Evolutionary conservation across 1,140 invertebrate species (phyloP).

Genomic region (Apocrypta bakeri): DNA sequence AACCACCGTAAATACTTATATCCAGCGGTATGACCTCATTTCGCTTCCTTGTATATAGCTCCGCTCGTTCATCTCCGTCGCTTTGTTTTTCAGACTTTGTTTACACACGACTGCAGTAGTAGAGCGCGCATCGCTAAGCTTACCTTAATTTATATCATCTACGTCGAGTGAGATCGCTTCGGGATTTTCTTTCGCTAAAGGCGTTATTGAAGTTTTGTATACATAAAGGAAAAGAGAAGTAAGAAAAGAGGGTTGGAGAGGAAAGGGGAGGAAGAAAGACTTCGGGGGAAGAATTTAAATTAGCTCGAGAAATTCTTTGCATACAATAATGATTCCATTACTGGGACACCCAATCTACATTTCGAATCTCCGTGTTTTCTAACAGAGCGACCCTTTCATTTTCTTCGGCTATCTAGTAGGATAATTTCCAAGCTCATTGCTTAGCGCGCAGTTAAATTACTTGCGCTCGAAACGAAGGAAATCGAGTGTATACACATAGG

Average conservation of each 20-base stretch:
- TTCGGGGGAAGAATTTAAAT: slow-evolving; percentile 2
- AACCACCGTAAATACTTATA: background rate
- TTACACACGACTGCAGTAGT: background rate
- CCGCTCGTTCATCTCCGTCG: background rate
- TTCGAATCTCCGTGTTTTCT: background rate
- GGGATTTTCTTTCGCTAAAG: too few species aligned
- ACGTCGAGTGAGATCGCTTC: too few species aligned
- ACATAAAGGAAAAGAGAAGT: too few species aligned
- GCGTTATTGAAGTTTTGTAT: background rate
- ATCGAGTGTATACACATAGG: background rate
- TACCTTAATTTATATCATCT: background rate
- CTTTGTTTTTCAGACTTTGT: background rate
- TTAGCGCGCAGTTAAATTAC: slow-evolving; percentile 14
- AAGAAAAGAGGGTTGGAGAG: too few species aligned
- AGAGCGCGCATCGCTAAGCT: background rate
- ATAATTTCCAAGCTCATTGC: background rate
- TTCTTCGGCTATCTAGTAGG: background rate
- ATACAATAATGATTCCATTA: slow-evolving; percentile 13
- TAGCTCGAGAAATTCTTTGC: background rate
- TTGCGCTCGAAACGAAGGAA: background rate
- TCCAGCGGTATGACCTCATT: background rate
- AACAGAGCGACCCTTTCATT: background rate
- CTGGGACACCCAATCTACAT: background rate
- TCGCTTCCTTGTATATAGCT: background rate
- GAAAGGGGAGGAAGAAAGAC: too few species aligned